A percentile compares a stretch with the other conserved stretches of the same genome.
Conservation (phyloP, 2,113 vertebrate genomes). For the Alaudala cheleensis region DNA sequence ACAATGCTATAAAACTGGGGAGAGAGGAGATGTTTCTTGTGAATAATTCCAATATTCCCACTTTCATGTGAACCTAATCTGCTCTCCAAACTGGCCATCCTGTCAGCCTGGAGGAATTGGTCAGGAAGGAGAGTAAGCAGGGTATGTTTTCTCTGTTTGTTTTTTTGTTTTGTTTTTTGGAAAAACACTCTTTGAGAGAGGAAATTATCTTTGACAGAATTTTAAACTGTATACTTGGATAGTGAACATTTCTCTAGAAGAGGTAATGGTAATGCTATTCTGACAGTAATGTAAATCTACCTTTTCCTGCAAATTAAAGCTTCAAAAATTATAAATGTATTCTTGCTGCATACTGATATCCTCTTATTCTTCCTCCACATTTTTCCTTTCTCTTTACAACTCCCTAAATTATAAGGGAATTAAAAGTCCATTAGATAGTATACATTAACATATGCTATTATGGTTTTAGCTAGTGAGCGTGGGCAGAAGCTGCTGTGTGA, state of each 20-base stretch:
- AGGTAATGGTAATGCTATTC: neutral
- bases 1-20: neutral
- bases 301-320: conserved; percentile 34
- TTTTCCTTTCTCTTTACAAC: conserved; percentile 37
- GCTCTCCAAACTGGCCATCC: neutral
- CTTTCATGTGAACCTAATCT: neutral
- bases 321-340: conserved; percentile 37
- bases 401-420: conserved; percentile 62
- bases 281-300: neutral
- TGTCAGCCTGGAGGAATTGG: neutral
- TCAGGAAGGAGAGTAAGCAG: neutral
- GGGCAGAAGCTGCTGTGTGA: conserved; percentile 28
- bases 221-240: neutral
- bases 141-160: neutral
- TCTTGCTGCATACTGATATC: conserved; percentile 32
- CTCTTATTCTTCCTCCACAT: conserved; percentile 11
- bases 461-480: neutral
- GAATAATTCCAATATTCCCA: neutral
- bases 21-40: neutral
- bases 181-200: neutral
- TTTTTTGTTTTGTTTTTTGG: neutral
- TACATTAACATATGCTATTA: conserved; percentile 39
- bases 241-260: neutral
- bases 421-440: conserved; percentile 53
- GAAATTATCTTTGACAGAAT: neutral